Evolutionary conservation across 37 sponge, comb jelly and placozoan species (phyloP), one percentile per base, ranked within the genome.

Genomic region (Beroe ovata): DNA sequence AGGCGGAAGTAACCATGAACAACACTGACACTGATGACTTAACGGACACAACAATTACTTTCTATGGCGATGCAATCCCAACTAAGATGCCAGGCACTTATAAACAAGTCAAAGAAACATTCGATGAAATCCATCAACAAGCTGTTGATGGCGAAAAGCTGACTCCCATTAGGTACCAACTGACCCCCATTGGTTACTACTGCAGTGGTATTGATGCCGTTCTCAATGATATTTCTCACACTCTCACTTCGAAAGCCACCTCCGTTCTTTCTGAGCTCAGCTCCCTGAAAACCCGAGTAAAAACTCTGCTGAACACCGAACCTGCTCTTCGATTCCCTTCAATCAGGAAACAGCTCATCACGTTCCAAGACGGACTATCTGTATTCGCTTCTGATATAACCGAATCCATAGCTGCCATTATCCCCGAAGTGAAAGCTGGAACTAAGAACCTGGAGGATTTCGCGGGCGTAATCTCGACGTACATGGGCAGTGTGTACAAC

Each of bases 151-250:
- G 11, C 6, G 84, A 77, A 8, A 20, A 42, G 54, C n/a, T 41
- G 38, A 77, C 84, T 23, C 84, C 84, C 28, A 41, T 77, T 25
- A 39, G 41, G 47, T 77, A 41, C 84, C 84, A 77, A 41, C 84
- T 77, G 1, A 77, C 84, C n/a, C 84, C 84, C 84, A 77, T 77
- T 42, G 38, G 25, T 1, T 42, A 36, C 84, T 77, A 32, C 28
- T 77, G 84, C 33, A 35, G 41, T 20, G 84, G 84, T 19, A 77
- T 36, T 14, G 84, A 77, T 16, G 42, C 84, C 11, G 2, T 14
- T 0, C 8, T 77, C 28, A 77, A 40, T 19, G 84, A 77, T 23
- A 42, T 77, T 8, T 32, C 19, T 18, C 36, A 39, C 1, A 21
- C 35, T 1, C 47, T 77, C 29, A 39, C 16, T n/a, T 6, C 8